phyloP scores from a whole-genome alignment of 2,113 vertebrate genomes.

The Laticauda laticaudata region DNA sequence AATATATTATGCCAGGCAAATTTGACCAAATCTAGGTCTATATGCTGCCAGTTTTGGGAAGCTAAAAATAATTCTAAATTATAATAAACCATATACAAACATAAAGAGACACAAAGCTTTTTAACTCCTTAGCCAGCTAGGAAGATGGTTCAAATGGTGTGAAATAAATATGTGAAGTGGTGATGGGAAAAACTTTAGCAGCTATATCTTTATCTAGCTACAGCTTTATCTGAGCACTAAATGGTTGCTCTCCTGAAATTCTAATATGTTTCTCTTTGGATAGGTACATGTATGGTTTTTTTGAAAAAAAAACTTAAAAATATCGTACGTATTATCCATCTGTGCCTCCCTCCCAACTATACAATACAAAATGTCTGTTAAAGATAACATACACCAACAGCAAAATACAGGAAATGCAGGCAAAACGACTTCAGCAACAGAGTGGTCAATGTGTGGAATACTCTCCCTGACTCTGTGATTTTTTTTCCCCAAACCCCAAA shows the following conservation, averaged over 20 bases:
- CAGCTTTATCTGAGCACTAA: background rate
- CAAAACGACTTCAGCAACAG: too few relatives aligned
- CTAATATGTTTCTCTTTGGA: background rate
- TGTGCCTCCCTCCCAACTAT: background rate
- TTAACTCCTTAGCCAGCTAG: background rate
- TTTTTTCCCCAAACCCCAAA: too few relatives aligned
- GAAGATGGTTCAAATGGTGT: background rate
- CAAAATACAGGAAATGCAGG: too few relatives aligned
- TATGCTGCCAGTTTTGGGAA: background rate
- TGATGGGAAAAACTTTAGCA: background rate
- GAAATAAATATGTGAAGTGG: background rate
- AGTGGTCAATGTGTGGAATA: too few relatives aligned
- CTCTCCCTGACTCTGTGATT: too few relatives aligned
- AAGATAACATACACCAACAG: background rate
- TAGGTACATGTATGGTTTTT: background rate
- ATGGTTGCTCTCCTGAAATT: background rate
- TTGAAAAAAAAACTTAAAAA: background rate
- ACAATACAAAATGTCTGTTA: background rate
- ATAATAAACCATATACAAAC: background rate
- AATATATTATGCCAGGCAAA: slow-evolving; percentile 7
- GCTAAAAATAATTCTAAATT: background rate
- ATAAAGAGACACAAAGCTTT: background rate
- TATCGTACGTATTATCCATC: background rate
- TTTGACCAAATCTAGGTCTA: slow-evolving; percentile 2
- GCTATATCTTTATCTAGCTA: background rate